Evolutionary conservation across 2,888 invertebrate genomes (phyloP), one percentile per base, ranked within the genome.

Genomic region (Ceriagrion tenellum): DNA sequence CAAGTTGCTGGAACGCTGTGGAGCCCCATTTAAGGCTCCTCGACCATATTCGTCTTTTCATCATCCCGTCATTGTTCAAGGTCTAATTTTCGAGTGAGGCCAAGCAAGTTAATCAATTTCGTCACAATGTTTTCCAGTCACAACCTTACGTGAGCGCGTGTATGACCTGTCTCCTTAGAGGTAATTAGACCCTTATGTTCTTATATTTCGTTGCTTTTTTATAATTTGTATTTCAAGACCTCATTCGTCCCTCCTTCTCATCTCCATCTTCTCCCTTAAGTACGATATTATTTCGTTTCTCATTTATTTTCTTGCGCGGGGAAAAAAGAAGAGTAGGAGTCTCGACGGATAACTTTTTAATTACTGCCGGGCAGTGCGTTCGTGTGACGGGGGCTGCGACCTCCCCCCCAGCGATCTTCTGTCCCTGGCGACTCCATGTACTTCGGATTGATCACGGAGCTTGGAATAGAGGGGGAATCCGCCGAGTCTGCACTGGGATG

Each of bases 381-480:
- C 47, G 93, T 35, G 47, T 74, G 69, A 23, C 40, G 40, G 40
- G 35, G 35, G 12, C 35, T 69, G 20, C 69, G 2, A 4, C 16
- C 30, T 18, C 81, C 81, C 16, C 81, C 81, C 81, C 16, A 35
- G 59, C 59, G 3, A 59, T 3, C 47, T 40, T 40, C 63, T 26
- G 26, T 35, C 93, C n/a, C 47, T 26, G 74, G 55, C 47, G 47
- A 93, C 47, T 47, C 69, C 47, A n/a, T 26, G 69, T 47, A 74
- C 69, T 69, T 74, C 69, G 93, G 47, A 93, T 69, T 93, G 93
- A 93, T 93, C 69, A n/a, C n/a, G 74, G 26, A 93, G 26, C 93
- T 26, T 93, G 26, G 35, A 69, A 30, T 35, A 4, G 81, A 81
- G 13, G 13, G 20, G 35, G 55, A 69, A 55, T 93, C 26, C 8